phyloP scores from a whole-genome alignment of 2,888 invertebrate species.

The Caenorhabditis sp. region DNA sequence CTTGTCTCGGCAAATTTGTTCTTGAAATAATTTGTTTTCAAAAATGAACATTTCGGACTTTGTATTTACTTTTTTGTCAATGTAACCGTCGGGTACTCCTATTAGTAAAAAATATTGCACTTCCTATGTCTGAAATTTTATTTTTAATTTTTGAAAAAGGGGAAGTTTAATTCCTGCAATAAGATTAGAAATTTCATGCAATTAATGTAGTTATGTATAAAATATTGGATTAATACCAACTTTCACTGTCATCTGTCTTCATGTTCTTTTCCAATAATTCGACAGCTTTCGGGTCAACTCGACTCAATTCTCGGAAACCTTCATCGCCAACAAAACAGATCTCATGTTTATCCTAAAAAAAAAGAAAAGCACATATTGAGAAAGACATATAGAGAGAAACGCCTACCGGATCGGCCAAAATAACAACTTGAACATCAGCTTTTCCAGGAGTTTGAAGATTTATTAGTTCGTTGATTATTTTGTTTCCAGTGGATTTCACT shows the following conservation, averaged over 20 bases:
- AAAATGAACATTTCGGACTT: no score
- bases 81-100: no score
- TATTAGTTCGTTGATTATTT: conserved; percentile 86
- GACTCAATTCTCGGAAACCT: conserved; percentile 82
- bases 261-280: conserved; percentile 77
- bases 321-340: conserved; percentile 98
- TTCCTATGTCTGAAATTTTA: no score
- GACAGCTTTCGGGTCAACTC: conserved; percentile 81
- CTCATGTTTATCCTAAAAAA: conserved; percentile 85
- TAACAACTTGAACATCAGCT: conserved; percentile 92
- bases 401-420: conserved; percentile 86
- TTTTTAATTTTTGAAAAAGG: no score
- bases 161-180: no score
- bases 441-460: conserved; percentile 96
- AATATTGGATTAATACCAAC: conserved; percentile 41
- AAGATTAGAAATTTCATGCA: no score
- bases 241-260: conserved; percentile 60
- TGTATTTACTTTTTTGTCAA: no score
- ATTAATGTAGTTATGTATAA: no score
- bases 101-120: no score
- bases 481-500: conserved; percentile 78
- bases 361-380: neutral
- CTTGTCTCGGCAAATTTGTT: no score
- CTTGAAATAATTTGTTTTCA: no score
- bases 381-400: neutral